A percentile compares a stretch with the other conserved stretches of the same genome.
Evolutionary conservation across 2,113 vertebrate genomes (phyloP).

Genomic region (Clarias batrachus): DNA sequence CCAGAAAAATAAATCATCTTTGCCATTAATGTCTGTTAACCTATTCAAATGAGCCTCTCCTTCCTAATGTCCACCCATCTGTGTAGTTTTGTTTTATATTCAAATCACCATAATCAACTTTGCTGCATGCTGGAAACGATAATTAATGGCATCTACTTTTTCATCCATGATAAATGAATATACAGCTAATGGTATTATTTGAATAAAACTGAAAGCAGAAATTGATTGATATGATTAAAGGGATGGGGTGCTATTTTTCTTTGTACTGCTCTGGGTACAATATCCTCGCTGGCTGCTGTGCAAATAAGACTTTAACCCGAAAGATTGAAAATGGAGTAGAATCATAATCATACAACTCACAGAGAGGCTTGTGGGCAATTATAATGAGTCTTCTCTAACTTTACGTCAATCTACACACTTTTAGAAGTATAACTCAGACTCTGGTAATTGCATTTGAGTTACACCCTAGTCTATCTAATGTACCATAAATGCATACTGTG

Average conservation of each 20-base stretch:
- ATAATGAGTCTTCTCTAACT: slow-evolving; percentile 12
- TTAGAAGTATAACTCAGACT: background rate
- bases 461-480: slow-evolving; percentile 12
- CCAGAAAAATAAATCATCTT: slow-evolving; percentile 90
- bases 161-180: slow-evolving; percentile 92
- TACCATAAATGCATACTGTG: background rate
- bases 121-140: slow-evolving; percentile 88
- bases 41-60: slow-evolving; percentile 91
- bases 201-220: slow-evolving; percentile 85
- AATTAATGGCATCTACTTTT: slow-evolving; percentile 92
- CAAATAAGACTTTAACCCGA: slow-evolving; percentile 5
- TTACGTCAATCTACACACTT: background rate
- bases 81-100: slow-evolving; percentile 88
- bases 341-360: background rate
- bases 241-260: slow-evolving; percentile 54
- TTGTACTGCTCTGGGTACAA: slow-evolving; percentile 36
- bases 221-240: slow-evolving; percentile 63
- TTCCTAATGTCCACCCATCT: slow-evolving; percentile 94
- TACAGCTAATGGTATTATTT: slow-evolving; percentile 87
- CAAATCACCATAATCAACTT: slow-evolving; percentile 95
- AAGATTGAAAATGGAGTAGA: slow-evolving; percentile 3
- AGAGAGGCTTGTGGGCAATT: background rate
- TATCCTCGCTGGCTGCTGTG: background rate
- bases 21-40: slow-evolving; percentile 95
- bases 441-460: slow-evolving; percentile 7